Evolutionary conservation across 2,113 vertebrate species (phyloP), one percentile per base, ranked within the genome.

Genomic region (Nerophis ophidion): DNA sequence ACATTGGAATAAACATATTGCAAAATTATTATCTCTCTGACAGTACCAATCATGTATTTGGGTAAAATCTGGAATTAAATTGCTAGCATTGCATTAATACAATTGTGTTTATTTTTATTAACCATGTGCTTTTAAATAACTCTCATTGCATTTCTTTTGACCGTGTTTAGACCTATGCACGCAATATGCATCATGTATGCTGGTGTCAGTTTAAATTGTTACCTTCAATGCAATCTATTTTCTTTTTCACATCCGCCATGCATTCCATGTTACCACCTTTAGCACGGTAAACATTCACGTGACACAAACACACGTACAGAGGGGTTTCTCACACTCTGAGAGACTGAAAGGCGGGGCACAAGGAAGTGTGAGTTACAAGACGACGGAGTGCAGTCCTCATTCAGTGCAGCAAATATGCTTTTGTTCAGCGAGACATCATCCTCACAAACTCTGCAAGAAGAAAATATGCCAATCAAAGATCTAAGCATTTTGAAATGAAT

Each of bases 361-460:
- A 60, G 68, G 7, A 46, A 19, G 35, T 64, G 68, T 76, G 58
- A 63, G 65, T n/a, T 33, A 68, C 49, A 65, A 40, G 10, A 60
- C 68, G 40, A 58, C 62, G 66, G 60, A 61, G 26, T 10, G 33
- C 60, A 59, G 73, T 65, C 68, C 55, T 56, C 52, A 8, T 72
- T 59, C 5, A 61, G 49, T 71, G 66, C 61, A 68, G 65, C n/a
- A 60, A 57, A 59, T 11, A 11, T 36, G 60, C 7, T n/a, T 59
- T 61, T 4, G 26, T 19, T 88, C 79, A 88, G 56, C 87, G 85
- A 65, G 85, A 88, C 87, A 88, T 88, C 87, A 88, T 88, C 40
- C 87, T 70, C 55, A 87, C 85, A 56, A 87, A 88, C 74, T 88
- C 87, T 88, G 79, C 35, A 48, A 59, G 56, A 48, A 62, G 35